Evolutionary conservation across 2,888 invertebrate species (phyloP).

Genomic region (Polymixis lichenea): DNA sequence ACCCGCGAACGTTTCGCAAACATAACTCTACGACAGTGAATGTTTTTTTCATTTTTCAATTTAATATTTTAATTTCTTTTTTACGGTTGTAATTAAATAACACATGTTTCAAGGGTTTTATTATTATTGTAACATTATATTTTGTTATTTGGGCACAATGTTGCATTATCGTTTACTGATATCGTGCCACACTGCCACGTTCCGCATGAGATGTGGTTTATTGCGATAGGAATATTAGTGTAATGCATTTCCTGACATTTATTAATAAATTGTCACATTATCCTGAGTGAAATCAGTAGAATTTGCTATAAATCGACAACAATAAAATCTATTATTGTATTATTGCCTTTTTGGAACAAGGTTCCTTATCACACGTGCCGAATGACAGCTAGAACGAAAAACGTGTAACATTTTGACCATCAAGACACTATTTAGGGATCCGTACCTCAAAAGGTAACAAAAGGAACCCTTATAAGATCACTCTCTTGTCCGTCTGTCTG

Average conservation of each 20-base stretch:
- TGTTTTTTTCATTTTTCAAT: background rate
- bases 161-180: conserved; percentile 14
- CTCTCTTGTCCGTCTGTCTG: too few species aligned
- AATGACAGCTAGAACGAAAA: background rate
- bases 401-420: too few species aligned
- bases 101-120: background rate
- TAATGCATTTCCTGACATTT: background rate
- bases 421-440: too few species aligned
- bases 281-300: background rate
- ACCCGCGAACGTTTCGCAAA: too few species aligned
- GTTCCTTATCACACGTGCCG: background rate
- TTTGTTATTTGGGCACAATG: conserved; percentile 8
- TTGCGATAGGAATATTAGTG: background rate
- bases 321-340: background rate
- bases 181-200: background rate
- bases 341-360: too few species aligned
- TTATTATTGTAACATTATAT: conserved; percentile 10
- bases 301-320: background rate
- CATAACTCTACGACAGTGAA: too few species aligned
- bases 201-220: background rate
- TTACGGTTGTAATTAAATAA: background rate
- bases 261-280: background rate
- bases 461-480: too few species aligned
- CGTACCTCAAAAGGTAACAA: too few species aligned
- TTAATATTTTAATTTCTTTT: too few species aligned